Conservation (phyloP, 2,888 invertebrate species). For the Hirudinaria manillensis region DNA sequence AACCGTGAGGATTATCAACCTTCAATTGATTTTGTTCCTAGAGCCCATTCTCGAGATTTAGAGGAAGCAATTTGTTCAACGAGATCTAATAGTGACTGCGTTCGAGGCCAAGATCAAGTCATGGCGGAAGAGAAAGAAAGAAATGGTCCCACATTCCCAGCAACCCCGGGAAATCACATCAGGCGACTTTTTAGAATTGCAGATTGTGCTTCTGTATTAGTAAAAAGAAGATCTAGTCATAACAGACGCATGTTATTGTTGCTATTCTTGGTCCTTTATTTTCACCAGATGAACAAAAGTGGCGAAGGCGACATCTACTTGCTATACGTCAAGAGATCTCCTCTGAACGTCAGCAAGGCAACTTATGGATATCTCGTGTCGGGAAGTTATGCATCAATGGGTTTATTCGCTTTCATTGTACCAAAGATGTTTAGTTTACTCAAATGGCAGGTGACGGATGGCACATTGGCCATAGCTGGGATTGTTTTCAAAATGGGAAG, state of each 20-base stretch:
- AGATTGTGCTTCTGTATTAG: background rate
- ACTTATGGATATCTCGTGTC: constrained; percentile 51
- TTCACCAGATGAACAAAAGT: constrained; percentile 46
- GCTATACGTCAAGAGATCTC: constrained; percentile 47
- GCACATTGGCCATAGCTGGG: constrained; percentile 47
- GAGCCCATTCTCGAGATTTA: background rate
- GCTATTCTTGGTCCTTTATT: constrained; percentile 44
- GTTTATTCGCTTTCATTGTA: constrained; percentile 46
- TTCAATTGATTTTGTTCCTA: background rate
- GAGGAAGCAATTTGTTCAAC: background rate
- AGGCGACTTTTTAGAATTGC: too few species aligned
- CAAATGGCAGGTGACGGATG: constrained; percentile 40
- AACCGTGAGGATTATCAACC: background rate
- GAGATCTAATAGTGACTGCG: background rate
- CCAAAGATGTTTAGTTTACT: constrained; percentile 46
- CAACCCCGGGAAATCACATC: background rate
- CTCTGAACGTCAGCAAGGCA: constrained; percentile 48
- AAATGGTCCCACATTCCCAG: background rate
- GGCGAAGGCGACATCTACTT: constrained; percentile 52
- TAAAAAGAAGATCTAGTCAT: constrained; percentile 32
- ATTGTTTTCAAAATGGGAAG: constrained; percentile 47
- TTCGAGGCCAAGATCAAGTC: background rate
- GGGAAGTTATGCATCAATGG: constrained; percentile 51
- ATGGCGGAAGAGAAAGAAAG: background rate
- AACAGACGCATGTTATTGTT: constrained; percentile 42